Conservation (phyloP, 2,888 invertebrate genomes). For the Cecidostiba fungosa region DNA sequence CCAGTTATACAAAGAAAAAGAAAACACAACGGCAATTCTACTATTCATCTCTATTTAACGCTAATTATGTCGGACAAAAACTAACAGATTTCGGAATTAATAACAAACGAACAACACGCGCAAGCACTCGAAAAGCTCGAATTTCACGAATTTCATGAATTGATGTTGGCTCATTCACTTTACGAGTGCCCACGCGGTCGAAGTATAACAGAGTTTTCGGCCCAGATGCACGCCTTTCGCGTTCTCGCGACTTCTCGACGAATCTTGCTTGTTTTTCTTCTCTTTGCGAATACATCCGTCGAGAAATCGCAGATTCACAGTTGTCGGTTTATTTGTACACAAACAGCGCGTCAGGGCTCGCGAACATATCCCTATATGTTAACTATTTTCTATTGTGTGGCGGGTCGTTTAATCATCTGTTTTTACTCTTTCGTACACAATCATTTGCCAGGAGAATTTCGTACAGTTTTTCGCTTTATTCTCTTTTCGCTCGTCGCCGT, state of each 20-base stretch:
- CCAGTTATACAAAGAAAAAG: constrained; percentile 67
- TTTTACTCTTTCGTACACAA: not conserved
- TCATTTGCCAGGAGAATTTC: constrained; percentile 44
- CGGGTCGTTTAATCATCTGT: constrained; percentile 16
- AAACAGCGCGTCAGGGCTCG: constrained; percentile 70
- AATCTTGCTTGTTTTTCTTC: constrained; percentile 46
- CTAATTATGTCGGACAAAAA: constrained; percentile 76
- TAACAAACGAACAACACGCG: constrained; percentile 73
- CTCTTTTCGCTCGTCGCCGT: constrained; percentile 37
- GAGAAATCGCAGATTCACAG: not conserved
- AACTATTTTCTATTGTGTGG: constrained; percentile 71
- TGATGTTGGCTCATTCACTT: constrained; percentile 12
- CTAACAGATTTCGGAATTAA: constrained; percentile 77
- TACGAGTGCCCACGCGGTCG: constrained; percentile 58
- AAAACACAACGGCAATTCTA: constrained; percentile 76
- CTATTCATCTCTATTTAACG: constrained; percentile 74
- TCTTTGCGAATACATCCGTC: not conserved
- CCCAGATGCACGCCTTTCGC: constrained; percentile 63
- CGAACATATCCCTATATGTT: constrained; percentile 72
- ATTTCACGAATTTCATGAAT: not conserved
- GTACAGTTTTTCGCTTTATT: constrained; percentile 8
- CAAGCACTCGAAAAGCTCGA: constrained; percentile 46
- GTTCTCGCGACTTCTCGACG: not conserved
- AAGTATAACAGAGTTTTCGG: constrained; percentile 74
- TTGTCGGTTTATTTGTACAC: constrained; percentile 71